Percentiles rank a stretch among this genome's conserved stretches.
phyloP scores from a whole-genome alignment of 2,888 invertebrate species.

The Meandrusa payeni region DNA sequence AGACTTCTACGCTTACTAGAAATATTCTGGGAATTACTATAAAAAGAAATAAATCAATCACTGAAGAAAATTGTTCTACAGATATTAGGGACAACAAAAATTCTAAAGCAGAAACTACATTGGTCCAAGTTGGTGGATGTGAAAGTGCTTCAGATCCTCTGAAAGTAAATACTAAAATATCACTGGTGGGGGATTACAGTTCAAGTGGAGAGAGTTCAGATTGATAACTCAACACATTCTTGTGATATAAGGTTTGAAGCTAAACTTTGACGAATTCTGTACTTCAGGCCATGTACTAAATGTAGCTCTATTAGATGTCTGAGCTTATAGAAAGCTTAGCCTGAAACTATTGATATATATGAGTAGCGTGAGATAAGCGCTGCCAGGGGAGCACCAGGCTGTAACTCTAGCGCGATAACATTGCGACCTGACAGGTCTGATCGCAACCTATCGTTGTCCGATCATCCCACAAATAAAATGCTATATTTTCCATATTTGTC shows the following conservation, averaged over 20 bases:
- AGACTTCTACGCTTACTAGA: conserved; percentile 50
- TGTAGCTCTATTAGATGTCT: too few species aligned
- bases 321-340: too few species aligned
- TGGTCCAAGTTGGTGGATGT: background rate
- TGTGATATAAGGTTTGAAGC: conserved; percentile 4
- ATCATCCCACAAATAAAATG: too few species aligned
- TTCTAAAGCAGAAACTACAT: conserved; percentile 8
- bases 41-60: conserved; percentile 36
- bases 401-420: too few species aligned
- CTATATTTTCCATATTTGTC: too few species aligned
- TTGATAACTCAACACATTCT: conserved; percentile 28
- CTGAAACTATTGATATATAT: too few species aligned
- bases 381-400: too few species aligned
- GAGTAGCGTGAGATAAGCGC: too few species aligned
- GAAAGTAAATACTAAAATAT: conserved; percentile 26
- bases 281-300: too few species aligned
- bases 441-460: too few species aligned
- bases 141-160: background rate
- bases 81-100: conserved; percentile 13
- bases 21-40: conserved; percentile 63
- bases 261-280: too few species aligned
- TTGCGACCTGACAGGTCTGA: too few species aligned
- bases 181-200: conserved; percentile 61
- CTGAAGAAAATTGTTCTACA: conserved; percentile 30
- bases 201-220: conserved; percentile 62